Evolutionary conservation across 2,797 vertebrate genomes (phyloP).

Genomic region (Tokudaia tokunoshimensis): DNA sequence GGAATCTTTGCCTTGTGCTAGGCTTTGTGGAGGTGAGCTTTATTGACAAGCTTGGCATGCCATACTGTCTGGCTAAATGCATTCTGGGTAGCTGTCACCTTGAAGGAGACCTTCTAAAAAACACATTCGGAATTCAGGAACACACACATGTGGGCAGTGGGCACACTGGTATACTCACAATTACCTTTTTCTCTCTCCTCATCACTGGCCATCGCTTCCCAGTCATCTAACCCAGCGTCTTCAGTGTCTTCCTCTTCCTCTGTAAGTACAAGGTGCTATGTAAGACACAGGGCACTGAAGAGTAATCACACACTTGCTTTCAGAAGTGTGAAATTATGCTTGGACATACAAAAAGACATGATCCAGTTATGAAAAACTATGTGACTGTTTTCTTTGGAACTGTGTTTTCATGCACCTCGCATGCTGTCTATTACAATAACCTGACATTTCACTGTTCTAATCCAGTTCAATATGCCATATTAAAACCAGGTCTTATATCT

Average conservation of each 20-base stretch:
- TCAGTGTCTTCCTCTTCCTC: conserved; percentile 90
- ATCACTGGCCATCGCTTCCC: conserved; percentile 94
- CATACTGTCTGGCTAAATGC: background rate
- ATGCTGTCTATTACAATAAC: conserved; percentile 7
- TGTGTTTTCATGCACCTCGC: background rate
- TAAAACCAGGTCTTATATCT: conserved; percentile 37
- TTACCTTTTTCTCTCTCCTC: conserved; percentile 91
- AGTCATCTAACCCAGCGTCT: conserved; percentile 91
- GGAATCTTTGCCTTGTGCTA: background rate
- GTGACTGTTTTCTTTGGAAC: conserved; percentile 31
- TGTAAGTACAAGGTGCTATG: conserved; percentile 65
- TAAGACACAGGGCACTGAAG: conserved; percentile 34
- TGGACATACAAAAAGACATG: background rate
- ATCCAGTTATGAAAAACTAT: conserved; percentile 19
- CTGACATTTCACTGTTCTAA: conserved; percentile 25
- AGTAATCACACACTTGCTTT: background rate
- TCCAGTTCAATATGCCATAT: background rate
- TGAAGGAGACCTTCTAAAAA: conserved; percentile 42
- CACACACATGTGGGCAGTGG: background rate
- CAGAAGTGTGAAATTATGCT: conserved; percentile 7
- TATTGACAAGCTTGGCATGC: background rate
- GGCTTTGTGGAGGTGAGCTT: background rate
- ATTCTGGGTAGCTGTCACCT: background rate
- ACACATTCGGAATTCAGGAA: background rate
- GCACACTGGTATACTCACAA: background rate